Conservation (phyloP, 2,888 invertebrate species). For the Drosophila tanythrix region DNA sequence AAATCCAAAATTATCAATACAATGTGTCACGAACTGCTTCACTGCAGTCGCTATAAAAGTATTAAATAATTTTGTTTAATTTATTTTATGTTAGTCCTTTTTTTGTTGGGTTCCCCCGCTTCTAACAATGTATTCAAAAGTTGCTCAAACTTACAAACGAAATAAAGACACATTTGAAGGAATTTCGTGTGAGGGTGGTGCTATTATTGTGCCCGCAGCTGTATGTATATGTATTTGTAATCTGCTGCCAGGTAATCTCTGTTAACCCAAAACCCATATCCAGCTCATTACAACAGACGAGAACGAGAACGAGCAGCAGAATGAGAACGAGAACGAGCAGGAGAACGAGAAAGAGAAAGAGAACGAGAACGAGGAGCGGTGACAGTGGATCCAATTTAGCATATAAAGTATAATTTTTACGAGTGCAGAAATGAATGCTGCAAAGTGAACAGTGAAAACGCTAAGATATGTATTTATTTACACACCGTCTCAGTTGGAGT, state of each 20-base stretch:
- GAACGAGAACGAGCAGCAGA: neutral
- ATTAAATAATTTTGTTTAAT: neutral
- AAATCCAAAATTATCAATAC: neutral
- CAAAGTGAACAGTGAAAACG: constrained; percentile 46
- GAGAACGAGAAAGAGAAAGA: neutral
- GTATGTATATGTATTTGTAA: constrained; percentile 40
- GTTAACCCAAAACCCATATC: constrained; percentile 12
- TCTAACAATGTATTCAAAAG: neutral
- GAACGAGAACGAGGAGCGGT: constrained; percentile 1
- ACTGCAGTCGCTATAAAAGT: neutral
- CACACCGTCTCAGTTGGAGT: constrained; percentile 30
- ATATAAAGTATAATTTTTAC: constrained; percentile 74
- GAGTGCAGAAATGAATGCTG: constrained; percentile 46
- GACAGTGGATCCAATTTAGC: constrained; percentile 46
- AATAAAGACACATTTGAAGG: neutral
- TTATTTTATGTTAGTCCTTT: neutral
- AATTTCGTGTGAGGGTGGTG: neutral
- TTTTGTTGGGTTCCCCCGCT: neutral
- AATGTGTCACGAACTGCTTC: neutral
- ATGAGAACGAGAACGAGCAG: neutral
- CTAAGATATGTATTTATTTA: constrained; percentile 45
- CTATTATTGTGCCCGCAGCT: neutral
- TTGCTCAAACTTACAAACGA: neutral
- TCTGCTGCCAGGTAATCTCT: constrained; percentile 75
- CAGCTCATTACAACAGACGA: constrained; percentile 57